Evolutionary conservation across 2,888 invertebrate species (phyloP), one percentile per base, ranked within the genome.

Genomic region (Patella pellucida): DNA sequence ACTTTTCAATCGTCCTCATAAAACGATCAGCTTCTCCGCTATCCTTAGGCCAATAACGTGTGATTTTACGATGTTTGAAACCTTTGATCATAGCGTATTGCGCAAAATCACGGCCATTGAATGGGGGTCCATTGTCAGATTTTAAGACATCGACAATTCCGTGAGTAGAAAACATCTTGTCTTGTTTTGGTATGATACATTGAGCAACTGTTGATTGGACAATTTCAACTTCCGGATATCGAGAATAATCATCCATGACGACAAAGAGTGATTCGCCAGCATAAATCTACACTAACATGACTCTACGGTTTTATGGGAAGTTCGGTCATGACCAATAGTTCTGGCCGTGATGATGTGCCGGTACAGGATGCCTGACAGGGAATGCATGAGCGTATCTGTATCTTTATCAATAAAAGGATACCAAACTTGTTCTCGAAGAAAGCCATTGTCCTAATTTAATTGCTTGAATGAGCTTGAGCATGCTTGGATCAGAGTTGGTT

Each of bases 191-290:
- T 56, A 80, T 76, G 0, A 79, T 77, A 15, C 78, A 19, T 27
- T 72, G 69, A 50, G 79, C 74, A 23, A 79, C 23, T 15, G 73
- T 73, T 11, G 72, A 71, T 14, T 27, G 52, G 15, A 81, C 15
- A 16, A 72, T 73, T 72, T 83, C 79, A 3, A 81, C 78, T n/a
- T 76, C 69, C 15, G 78, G 81, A 68, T 68, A 82, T 19, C 80
- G 70, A 9, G 71, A 69, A 52, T 81, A 80, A n/a, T 82, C 80
- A 73, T 81, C 81, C 16, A 78, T 74, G 14, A 83, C 23, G 4
- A 84, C 77, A 67, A 82, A 14, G 12, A 79, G n/a, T 50, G 80
- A 82, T 16, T 74, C 70, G 31, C 77, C 76, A 51, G 51, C 67
- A 62, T 68, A 82, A 83, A 73, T 82, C 81, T 12, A 76, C 69